phyloP scores from a whole-genome alignment of 1,140 invertebrate species.

The Drosophila novamexicana region DNA sequence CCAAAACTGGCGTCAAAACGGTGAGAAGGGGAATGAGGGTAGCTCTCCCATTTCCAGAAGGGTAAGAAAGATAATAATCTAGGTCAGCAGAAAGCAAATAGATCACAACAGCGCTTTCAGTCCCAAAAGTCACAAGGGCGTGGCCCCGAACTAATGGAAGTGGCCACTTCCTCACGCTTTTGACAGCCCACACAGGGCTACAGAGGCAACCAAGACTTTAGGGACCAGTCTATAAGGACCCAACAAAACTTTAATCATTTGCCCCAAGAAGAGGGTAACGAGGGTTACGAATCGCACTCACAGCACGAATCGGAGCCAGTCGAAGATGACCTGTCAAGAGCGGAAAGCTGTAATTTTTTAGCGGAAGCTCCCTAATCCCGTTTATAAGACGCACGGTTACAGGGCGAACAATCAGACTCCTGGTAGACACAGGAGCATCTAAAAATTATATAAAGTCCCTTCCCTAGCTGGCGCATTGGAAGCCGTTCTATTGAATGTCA shows the following conservation, averaged over 20 bases:
- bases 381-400: not conserved
- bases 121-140: constrained; percentile 9
- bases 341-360: not conserved
- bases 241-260: not conserved
- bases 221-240: too few species aligned
- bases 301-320: not conserved
- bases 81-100: not conserved
- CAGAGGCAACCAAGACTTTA: constrained; percentile 11
- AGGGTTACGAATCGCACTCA: not conserved
- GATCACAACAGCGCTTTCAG: constrained; percentile 11
- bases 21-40: not conserved
- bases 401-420: constrained; percentile 15
- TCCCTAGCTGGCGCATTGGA: too few species aligned
- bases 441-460: not conserved
- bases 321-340: not conserved
- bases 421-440: not conserved
- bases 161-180: constrained; percentile 22
- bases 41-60: constrained; percentile 12
- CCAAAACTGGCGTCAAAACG: too few species aligned
- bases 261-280: not conserved
- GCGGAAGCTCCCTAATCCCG: not conserved
- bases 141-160: constrained; percentile 22
- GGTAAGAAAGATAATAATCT: not conserved
- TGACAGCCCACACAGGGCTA: constrained; percentile 14
- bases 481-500: too few species aligned